These are phyloP conservation scores for Drosophila obscura DNA, from an alignment of 1,140 invertebrate genomes.

Conservation along the genomic window DNA sequence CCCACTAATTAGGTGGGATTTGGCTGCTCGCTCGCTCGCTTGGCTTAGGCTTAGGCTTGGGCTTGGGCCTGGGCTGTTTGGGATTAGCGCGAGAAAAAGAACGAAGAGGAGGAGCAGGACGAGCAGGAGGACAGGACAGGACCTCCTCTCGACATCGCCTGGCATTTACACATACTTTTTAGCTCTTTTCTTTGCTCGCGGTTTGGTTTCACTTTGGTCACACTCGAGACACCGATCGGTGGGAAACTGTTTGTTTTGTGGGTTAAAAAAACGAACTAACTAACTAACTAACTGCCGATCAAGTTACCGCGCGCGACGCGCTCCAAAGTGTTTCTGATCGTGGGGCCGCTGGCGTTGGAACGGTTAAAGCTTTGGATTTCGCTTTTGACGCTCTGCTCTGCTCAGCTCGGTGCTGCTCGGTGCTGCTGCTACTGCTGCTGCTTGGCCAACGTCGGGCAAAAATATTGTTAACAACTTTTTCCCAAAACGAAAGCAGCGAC, in stretches of 20 bases:
- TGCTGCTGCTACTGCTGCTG: slow-evolving; percentile 34
- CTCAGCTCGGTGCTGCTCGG: slow-evolving; percentile 12
- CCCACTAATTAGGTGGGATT: neutral
- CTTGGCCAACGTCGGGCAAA: neutral
- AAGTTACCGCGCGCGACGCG: slow-evolving; percentile 72
- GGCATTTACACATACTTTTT: slow-evolving; percentile 49
- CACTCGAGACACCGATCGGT: slow-evolving; percentile 3
- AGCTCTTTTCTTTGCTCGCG: neutral
- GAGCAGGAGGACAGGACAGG: neutral
- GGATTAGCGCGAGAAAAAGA: too few relatives aligned
- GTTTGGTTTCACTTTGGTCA: slow-evolving; percentile 16
- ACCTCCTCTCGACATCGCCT: slow-evolving; percentile 4
- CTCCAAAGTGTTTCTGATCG: slow-evolving; percentile 81
- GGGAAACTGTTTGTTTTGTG: neutral
- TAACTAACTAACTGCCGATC: slow-evolving; percentile 39
- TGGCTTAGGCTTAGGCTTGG: too few relatives aligned
- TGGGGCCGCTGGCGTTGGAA: slow-evolving; percentile 46
- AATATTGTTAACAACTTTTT: slow-evolving; percentile 77
- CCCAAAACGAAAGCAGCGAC: slow-evolving; percentile 52
- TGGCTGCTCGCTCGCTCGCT: neutral
- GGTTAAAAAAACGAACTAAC: slow-evolving; percentile 8
- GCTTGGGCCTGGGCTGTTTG: too few relatives aligned
- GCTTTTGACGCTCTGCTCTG: slow-evolving; percentile 43
- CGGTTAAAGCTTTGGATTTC: slow-evolving; percentile 74
- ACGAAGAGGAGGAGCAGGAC: neutral